Evolutionary conservation across 2,888 invertebrate genomes (phyloP), one percentile per base, ranked within the genome.

Genomic region (Phasia obesa): DNA sequence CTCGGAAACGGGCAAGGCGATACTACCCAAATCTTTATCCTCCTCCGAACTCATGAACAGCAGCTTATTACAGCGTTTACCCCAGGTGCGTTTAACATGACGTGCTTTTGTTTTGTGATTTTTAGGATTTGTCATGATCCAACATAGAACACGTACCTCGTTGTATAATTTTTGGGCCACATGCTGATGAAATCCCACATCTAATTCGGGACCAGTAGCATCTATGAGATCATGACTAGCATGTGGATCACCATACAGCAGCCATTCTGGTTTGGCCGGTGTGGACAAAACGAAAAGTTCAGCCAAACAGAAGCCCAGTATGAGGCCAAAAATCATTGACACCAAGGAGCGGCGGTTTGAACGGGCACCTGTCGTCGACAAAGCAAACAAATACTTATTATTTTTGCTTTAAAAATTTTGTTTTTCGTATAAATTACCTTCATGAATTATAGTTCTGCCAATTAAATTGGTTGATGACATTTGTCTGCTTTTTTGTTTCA

Each of bases 61-160:
- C 13, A 97, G 91, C 84, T 95, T 94, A 88, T 98, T 97, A 88
- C 98, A 99, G 31, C 98, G 93, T 89, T 95, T 95, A 1, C 98
- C 99, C 99, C 99, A 99, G 0, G 98, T 99, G 0, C 96, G 96
- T 90, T 97, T 97, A 7, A 99, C 97, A 87, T 99, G 98, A 19
- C 93, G 94, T 0, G 99, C 99, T 91, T 97, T 97, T 86, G 93
- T 94, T 88, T 96, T 93, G 88, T 98, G 98, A 91, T 97, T 99
- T 31, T 92, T 92, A 0, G 99, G 99, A 85, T 95, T 96, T 0
- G 99, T 99, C 97, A 99, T 97, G 47, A 99, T 93, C 99, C 99
- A 99, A 90, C 99, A 99, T 0, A 99, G 92, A 79, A 99, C 95
- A 67, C 96, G 93, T 31, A 99, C 96, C 87, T 95, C 94, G 84